Base-by-base conservation (phyloP, 2,797 vertebrate species). In the Hirundo rustica region DNA sequence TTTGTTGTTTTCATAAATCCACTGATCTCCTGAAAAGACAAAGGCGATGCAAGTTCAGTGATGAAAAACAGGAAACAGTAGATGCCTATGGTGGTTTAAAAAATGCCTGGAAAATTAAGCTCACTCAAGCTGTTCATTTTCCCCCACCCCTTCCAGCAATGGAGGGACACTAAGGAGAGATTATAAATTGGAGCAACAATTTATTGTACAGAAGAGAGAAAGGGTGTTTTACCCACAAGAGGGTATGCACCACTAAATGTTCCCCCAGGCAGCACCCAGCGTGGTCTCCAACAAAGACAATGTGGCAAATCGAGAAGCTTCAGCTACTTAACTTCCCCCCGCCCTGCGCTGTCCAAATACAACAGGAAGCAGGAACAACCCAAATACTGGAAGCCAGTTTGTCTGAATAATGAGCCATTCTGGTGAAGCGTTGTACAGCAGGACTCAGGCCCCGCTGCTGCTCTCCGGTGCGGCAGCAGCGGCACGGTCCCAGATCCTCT, bases 401-500 rank as follows among this genome's bases (percentile, higher is more conserved):
- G 13, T 17, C 40, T 40, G 57, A 34, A 40, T 4, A 61, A 40
- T 17, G 48, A 29, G 29, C 16, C 4, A 1, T 30, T 47, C 6
- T 30, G 20, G 7, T n/a, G 48, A 47, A 30, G 13, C 8, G 13
- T 6, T 4, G 9, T 25, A 9, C 0, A 0, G 29, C 40, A 29
- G n/a, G 48, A 16, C 40, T 42, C 14, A 18, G 65, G 17, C 21
- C 30, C 17, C 12, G 1, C 34, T 30, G 21, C 34, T 26, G 25
- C 21, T 77, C 30, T 22, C 40, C 0, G 0, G 38, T 20, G 38
- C 3, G 3, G 20, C 47, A 60, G n/a, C 15, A 20, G 29, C 1
- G 0, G 13, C 14, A 6, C 1, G 0, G 6, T 30, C 34, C 40
- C 1, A 1, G 7, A 21, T 48, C 14, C 17, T 30, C 11, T 40